Conservation (phyloP, 2,888 invertebrate species). For the Pandemis corylana region DNA sequence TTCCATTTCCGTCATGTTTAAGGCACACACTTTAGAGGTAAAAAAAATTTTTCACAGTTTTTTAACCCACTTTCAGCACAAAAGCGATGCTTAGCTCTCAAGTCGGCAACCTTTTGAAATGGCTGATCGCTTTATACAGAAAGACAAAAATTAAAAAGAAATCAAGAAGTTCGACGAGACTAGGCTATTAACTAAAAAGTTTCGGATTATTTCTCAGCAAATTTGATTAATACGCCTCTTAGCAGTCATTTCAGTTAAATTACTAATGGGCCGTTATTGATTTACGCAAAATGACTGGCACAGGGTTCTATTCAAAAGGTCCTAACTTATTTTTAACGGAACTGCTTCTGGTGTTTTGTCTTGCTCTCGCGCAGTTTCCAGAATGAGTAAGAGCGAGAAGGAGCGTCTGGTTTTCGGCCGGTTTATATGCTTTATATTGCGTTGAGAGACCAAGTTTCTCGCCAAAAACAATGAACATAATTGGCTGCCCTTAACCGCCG, state of each 20-base stretch:
- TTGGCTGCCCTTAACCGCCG: slow-evolving; percentile 13
- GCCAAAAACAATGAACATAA: slow-evolving; percentile 26
- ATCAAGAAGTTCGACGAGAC: slow-evolving; percentile 3
- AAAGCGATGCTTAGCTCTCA: too few relatives aligned
- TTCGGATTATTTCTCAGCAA: slow-evolving; percentile 16
- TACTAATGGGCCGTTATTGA: slow-evolving; percentile 28
- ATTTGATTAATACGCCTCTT: slow-evolving; percentile 26
- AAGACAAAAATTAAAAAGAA: background rate
- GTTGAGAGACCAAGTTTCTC: background rate
- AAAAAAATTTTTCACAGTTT: too few relatives aligned
- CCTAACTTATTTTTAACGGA: background rate
- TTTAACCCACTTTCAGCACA: too few relatives aligned
- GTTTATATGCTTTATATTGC: background rate
- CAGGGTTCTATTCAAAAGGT: background rate
- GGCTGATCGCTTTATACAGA: background rate
- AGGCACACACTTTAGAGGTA: too few relatives aligned
- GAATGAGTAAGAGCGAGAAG: background rate
- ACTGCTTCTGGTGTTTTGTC: background rate
- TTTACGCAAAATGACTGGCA: slow-evolving; percentile 20
- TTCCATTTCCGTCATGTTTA: too few relatives aligned
- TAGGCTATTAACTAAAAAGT: slow-evolving; percentile 12
- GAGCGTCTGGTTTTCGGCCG: background rate
- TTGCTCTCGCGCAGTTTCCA: background rate
- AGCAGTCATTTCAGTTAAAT: slow-evolving; percentile 9
- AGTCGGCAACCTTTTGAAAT: too few relatives aligned